Base-by-base conservation (phyloP, 2,797 vertebrate genomes). In the Florisuga fusca region DNA sequence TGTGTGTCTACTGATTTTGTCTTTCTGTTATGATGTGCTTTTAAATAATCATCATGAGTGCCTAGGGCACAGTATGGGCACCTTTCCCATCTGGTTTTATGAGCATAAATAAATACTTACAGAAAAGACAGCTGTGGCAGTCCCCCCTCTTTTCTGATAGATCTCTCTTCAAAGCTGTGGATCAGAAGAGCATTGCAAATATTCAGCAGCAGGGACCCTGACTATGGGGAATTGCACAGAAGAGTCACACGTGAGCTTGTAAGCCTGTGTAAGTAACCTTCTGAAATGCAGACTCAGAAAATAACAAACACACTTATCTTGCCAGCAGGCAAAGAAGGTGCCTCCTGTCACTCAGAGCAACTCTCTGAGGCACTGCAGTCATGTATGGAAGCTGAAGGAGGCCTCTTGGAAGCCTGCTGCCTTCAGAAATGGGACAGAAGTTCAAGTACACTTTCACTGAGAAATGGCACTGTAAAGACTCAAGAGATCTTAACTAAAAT, bases 101-200 rank as follows among this genome's bases (percentile, higher is more conserved):
- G 85, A 72, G 51, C 76, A 86, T 77, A 93, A 91, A 86, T 91
- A 94, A 94, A 64, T 76, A 79, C 74, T 91, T 82, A 21, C 0
- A 88, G 66, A 86, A 82, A 92, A 95, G 80, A 71, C 83, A 93
- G 57, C 91, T 93, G 74, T 87, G 72, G 53, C 68, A 68, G 38
- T 66, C 86, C 29, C 33, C n/a, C 21, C 27, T 94, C 85, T 90
- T 86, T 62, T 86, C 74, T 90, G 85, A 94, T 12, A 88, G 71
- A 93, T 90, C 51, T 92, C n/a, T 88, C 41, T 95, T 93, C 87
- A 95, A 95, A 95, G 91, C 73, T 84, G 53, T 85, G 69, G 48
- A 92, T 93, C 79, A 91, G 94, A 95, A 93, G 76, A 88, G 10
- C 41, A 21, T 46, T 46, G 63, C 73, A 93, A 79, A 88, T 86